These are phyloP conservation scores for Megalonaias nervosa DNA, from an alignment of 1,140 invertebrate species.

Conservation along the genomic window DNA sequence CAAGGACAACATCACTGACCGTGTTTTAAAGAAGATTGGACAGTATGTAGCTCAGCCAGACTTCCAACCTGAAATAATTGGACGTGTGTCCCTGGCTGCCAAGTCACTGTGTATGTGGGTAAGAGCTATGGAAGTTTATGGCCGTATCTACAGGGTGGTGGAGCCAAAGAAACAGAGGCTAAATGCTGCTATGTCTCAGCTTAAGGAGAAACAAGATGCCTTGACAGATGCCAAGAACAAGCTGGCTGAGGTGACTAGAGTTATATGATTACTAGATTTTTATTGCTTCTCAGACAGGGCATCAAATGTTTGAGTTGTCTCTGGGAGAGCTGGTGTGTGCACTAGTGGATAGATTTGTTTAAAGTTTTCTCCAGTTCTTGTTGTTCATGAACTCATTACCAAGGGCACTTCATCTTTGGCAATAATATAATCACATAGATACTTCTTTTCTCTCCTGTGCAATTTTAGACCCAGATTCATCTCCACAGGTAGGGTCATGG, in stretches of 20 bases:
- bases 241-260: conserved; percentile 73
- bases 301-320: too few species aligned
- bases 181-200: conserved; percentile 79
- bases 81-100: conserved; percentile 78
- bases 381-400: too few species aligned
- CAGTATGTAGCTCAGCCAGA: conserved; percentile 85
- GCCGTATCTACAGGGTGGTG: conserved; percentile 86
- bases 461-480: too few species aligned
- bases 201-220: conserved; percentile 84
- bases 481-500: too few species aligned
- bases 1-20: conserved; percentile 88
- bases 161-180: conserved; percentile 86
- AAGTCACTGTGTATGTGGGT: conserved; percentile 92
- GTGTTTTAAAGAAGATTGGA: conserved; percentile 84
- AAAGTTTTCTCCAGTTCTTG: too few species aligned
- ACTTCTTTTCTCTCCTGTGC: too few species aligned
- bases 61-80: conserved; percentile 86
- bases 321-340: too few species aligned
- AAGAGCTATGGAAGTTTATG: conserved; percentile 91
- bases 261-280: not conserved
- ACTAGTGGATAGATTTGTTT: too few species aligned
- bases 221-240: conserved; percentile 83
- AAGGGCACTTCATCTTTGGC: too few species aligned
- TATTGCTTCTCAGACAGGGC: too few species aligned
- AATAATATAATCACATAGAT: too few species aligned